These are phyloP conservation scores for Plemyria rubiginata DNA, from an alignment of 2,888 invertebrate species.

Conservation along the genomic window DNA sequence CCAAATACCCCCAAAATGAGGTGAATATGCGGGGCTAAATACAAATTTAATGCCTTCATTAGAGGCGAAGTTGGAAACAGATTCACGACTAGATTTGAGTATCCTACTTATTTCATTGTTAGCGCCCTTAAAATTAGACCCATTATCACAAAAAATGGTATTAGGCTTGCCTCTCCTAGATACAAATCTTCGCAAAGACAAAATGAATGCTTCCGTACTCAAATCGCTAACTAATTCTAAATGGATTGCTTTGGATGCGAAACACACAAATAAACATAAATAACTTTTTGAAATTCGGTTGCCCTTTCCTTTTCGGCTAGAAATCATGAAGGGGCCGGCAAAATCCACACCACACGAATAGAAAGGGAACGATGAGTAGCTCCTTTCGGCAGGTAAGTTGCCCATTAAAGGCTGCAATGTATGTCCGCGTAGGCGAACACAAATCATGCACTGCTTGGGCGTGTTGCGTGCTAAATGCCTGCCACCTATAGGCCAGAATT, in stretches of 20 bases:
- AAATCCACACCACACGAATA: conserved; percentile 1
- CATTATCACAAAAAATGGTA: too few species aligned
- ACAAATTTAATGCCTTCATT: conserved; percentile 1
- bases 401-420: not conserved
- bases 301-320: conserved; percentile 1
- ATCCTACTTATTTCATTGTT: too few species aligned
- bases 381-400: conserved; percentile 1
- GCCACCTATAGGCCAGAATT: too few species aligned
- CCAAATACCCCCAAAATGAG: too few species aligned
- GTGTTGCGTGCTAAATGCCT: too few species aligned
- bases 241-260: not conserved
- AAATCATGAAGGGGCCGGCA: conserved; percentile 2
- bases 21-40: not conserved
- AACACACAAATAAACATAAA: conserved; percentile 5
- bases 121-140: too few species aligned
- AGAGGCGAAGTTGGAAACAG: not conserved
- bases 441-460: too few species aligned
- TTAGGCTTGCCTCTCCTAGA: too few species aligned
- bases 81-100: not conserved
- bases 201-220: not conserved
- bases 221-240: not conserved
- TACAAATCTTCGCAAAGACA: too few species aligned
- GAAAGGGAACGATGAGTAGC: not conserved
- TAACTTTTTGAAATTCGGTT: not conserved
- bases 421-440: too few species aligned